Base-by-base conservation (phyloP, 2,797 vertebrate genomes). In the Protonibea diacanthus region DNA sequence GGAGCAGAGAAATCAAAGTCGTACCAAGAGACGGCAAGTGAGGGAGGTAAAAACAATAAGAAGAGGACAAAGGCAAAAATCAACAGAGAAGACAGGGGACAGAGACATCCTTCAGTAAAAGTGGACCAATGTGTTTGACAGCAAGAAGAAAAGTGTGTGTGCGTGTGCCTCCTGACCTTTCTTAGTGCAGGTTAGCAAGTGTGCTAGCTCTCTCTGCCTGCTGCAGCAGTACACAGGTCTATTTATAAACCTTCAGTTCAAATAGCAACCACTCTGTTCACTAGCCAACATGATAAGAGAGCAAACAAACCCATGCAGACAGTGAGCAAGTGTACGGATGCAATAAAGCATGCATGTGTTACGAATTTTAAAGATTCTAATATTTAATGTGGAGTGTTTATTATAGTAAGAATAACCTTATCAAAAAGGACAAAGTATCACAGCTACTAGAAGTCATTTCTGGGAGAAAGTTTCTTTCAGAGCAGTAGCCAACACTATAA, bases 161-260 rank as follows among this genome's bases (percentile, higher is more conserved):
- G n/a, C 1, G 33, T 27, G 48, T 72, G 33, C 8, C 63, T 76
- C 38, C 58, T 85, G 84, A 90, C 87, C 85, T 89, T 90, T 76
- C 65, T 71, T 56, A 23, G 59, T 55, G 72, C 72, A 84, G 78
- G 84, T 88, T 90, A 88, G 56, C 18, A 59, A 76, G 70, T 62
- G 76, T 15, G 79, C 70, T 81, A 45, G 78, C 62, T 59, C 73
- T 71, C 73, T 74, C 59, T 77, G 88, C 85, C 76, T 79, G 68
- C 82, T 88, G 87, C 85, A 82, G 81, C 80, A 76, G 84, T 74
- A 86, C 79, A 90, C 76, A 62, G 64, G 65, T 83, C 92, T 94
- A 93, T 93, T 91, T 93, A 92, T 93, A 94, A 90, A 86, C 80
- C 74, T 42, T 20, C 62, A 83, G 86, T 91, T 90, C 88, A 93